A percentile compares a stretch with the other conserved stretches of the same genome.
Evolutionary conservation across 2,888 invertebrate species (phyloP).

Genomic region (Eupeodes luniger): DNA sequence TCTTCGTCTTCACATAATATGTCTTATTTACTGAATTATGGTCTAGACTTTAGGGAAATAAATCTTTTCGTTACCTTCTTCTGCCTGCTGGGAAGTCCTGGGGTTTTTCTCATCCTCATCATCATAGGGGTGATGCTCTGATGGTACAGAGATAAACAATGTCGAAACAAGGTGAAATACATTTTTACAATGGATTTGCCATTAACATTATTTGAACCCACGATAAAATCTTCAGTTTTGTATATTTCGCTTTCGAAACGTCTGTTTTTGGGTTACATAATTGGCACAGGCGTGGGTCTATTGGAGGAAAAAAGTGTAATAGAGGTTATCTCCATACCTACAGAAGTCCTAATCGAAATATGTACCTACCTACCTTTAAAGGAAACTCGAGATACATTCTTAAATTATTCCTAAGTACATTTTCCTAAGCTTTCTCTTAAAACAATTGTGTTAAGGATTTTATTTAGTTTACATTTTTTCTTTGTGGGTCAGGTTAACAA

Average conservation of each 20-base stretch:
- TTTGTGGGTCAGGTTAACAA: neutral
- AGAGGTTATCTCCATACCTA: neutral
- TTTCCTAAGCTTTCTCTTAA: neutral
- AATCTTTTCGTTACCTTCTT: neutral
- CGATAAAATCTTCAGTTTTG: constrained; percentile 17
- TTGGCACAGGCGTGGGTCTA: neutral
- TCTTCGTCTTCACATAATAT: neutral
- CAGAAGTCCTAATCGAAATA: constrained; percentile 7
- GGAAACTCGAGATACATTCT: neutral
- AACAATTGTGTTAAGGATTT: constrained; percentile 4
- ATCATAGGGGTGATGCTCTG: neutral
- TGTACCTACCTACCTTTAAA: neutral
- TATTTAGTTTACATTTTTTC: neutral
- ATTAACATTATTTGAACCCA: constrained; percentile 4
- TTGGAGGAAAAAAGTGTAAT: neutral
- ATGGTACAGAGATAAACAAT: neutral
- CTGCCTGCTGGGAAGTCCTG: neutral
- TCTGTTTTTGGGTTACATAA: neutral
- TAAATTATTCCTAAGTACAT: neutral
- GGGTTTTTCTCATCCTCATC: neutral
- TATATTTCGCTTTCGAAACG: neutral
- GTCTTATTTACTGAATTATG: constrained; percentile 40
- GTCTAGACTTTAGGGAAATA: constrained; percentile 37
- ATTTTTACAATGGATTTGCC: neutral
- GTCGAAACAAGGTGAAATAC: neutral